phyloP scores from a whole-genome alignment of 2,797 vertebrate species.

The Gallinago nigripennis region DNA sequence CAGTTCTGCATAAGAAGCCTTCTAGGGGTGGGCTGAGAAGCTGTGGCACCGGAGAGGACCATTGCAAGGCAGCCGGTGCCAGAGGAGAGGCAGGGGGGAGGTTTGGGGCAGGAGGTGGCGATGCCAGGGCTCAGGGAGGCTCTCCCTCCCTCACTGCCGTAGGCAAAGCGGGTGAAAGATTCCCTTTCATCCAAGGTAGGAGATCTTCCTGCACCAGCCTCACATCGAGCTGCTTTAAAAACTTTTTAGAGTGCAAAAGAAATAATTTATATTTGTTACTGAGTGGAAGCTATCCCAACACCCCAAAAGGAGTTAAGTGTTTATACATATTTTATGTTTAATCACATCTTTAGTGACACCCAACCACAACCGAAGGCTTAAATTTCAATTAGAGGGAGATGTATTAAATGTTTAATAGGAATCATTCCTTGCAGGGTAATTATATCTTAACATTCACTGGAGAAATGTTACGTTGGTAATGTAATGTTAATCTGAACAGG shows the following conservation, averaged over 20 bases:
- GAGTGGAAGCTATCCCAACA: slow-evolving; percentile 28
- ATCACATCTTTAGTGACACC: slow-evolving; percentile 66
- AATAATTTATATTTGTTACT: slow-evolving; percentile 39
- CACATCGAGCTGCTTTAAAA: not conserved
- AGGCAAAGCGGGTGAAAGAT: not conserved
- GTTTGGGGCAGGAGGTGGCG: not conserved
- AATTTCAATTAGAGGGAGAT: slow-evolving; percentile 68
- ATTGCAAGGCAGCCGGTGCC: not conserved
- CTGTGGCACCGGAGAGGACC: not conserved
- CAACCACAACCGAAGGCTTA: slow-evolving; percentile 62
- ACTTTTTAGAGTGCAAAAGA: not conserved
- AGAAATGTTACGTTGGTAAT: not conserved
- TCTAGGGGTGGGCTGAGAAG: not conserved
- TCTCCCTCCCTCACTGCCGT: not conserved
- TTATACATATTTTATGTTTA: slow-evolving; percentile 73
- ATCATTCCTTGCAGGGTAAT: slow-evolving; percentile 55
- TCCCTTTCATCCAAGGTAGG: not conserved
- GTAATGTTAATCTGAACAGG: not conserved
- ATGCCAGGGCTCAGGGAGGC: not conserved
- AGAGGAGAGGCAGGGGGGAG: not conserved
- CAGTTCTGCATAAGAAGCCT: not conserved
- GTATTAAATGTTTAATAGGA: slow-evolving; percentile 65
- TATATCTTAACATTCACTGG: slow-evolving; percentile 27
- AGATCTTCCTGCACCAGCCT: not conserved
- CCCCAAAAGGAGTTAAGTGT: slow-evolving; percentile 39